These are phyloP conservation scores for Temnothorax nylanderi DNA, from an alignment of 1,140 invertebrate genomes.

Conservation along the genomic window DNA sequence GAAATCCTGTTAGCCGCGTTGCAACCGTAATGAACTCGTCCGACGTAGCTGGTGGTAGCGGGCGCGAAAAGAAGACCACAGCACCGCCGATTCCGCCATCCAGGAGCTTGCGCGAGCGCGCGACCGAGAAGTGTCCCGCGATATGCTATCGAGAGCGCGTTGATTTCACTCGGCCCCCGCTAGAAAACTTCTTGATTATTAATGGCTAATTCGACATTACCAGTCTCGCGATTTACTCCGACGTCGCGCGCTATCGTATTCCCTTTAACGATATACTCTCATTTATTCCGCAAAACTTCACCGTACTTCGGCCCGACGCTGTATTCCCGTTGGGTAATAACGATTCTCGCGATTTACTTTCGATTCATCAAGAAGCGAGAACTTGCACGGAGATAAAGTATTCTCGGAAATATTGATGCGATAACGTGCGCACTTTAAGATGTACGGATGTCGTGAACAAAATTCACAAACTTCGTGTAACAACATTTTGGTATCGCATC, in stretches of 20 bases:
- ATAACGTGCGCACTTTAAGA: neutral
- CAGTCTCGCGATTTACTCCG: neutral
- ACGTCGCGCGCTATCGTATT: neutral
- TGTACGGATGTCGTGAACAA: neutral
- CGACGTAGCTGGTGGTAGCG: conserved; percentile 30
- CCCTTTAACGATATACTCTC: neutral
- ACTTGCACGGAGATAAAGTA: neutral
- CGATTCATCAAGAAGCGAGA: neutral
- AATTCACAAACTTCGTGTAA: neutral
- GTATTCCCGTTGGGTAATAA: neutral
- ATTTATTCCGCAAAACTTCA: conserved; percentile 11
- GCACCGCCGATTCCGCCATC: neutral
- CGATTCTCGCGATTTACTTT: neutral
- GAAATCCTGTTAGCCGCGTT: conserved; percentile 68
- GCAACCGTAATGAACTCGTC: conserved; percentile 70
- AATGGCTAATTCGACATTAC: conserved; percentile 8
- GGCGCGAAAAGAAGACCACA: conserved; percentile 40
- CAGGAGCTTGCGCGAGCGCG: neutral
- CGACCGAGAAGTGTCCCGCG: neutral
- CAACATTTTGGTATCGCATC: neutral
- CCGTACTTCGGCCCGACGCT: neutral
- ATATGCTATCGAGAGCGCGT: conserved; percentile 6
- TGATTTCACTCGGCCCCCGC: conserved; percentile 29
- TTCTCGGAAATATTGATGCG: neutral
- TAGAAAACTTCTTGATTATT: conserved; percentile 51